Conservation (phyloP, 2,113 vertebrate genomes). For the Ceyx melanurus region DNA sequence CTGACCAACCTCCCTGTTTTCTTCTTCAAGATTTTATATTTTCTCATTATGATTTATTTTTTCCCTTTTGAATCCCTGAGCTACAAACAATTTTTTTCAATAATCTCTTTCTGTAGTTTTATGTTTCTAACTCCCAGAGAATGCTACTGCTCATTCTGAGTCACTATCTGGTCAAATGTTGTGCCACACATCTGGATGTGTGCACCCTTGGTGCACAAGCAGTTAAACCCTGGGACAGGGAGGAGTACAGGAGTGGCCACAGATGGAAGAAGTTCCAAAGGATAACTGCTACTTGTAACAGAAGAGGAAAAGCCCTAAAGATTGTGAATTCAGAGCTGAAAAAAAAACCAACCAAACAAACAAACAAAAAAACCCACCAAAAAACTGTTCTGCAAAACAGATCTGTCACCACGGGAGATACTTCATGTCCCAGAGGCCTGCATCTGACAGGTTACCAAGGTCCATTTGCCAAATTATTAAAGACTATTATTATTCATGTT, state of each 20-base stretch:
- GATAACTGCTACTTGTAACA: not conserved
- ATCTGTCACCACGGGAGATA: not conserved
- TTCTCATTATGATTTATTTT: not conserved
- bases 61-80: not conserved
- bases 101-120: not conserved
- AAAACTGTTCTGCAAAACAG: not conserved
- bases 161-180: not conserved
- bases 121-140: not conserved
- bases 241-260: not conserved
- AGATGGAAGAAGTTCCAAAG: not conserved
- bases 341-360: too few species aligned
- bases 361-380: too few species aligned
- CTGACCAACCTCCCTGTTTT: not conserved
- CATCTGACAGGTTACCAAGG: not conserved
- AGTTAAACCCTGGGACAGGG: not conserved
- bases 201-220: accelerated
- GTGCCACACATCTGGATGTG: not conserved
- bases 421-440: not conserved
- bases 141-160: accelerated
- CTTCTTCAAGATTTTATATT: not conserved
- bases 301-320: not conserved
- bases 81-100: not conserved
- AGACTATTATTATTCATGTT: not conserved
- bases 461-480: not conserved
- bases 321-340: not conserved